Evolutionary conservation across 2,888 invertebrate species (phyloP).

Genomic region (Hypolimnas misippus): DNA sequence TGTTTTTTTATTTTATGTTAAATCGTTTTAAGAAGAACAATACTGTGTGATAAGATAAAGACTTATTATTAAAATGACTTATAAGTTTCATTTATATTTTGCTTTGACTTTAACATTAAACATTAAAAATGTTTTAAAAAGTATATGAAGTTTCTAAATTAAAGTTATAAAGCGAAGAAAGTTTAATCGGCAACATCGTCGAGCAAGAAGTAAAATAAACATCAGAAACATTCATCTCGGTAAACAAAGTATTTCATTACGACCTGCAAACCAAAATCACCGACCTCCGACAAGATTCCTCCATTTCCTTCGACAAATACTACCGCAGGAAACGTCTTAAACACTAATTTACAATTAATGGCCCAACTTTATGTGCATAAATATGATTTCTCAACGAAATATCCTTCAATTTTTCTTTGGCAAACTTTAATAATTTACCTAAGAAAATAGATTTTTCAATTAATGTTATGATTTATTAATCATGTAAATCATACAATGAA

Average conservation of each 20-base stretch:
- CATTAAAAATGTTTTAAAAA: no score
- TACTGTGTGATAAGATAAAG: no score
- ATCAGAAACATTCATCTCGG: conserved; percentile 60
- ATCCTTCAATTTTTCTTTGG: background rate
- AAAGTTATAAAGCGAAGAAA: conserved; percentile 48
- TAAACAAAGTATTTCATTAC: conserved; percentile 74
- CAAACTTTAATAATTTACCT: no score
- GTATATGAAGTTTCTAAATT: conserved; percentile 40
- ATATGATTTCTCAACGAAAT: background rate
- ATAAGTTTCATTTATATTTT: no score
- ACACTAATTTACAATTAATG: conserved; percentile 35
- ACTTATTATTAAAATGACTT: no score
- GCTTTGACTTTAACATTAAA: no score
- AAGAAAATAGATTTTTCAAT: no score
- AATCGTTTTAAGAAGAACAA: no score
- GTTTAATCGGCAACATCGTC: conserved; percentile 51
- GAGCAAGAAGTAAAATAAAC: conserved; percentile 61
- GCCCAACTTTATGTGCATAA: background rate
- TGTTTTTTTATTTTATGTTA: no score
- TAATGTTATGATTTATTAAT: no score
- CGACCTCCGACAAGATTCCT: conserved; percentile 60
- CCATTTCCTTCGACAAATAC: conserved; percentile 58
- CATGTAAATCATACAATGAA: background rate
- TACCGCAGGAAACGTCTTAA: conserved; percentile 39
- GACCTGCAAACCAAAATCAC: conserved; percentile 62